Evolutionary conservation across 2,797 vertebrate species (phyloP).

Genomic region (Cichlasoma orientale): DNA sequence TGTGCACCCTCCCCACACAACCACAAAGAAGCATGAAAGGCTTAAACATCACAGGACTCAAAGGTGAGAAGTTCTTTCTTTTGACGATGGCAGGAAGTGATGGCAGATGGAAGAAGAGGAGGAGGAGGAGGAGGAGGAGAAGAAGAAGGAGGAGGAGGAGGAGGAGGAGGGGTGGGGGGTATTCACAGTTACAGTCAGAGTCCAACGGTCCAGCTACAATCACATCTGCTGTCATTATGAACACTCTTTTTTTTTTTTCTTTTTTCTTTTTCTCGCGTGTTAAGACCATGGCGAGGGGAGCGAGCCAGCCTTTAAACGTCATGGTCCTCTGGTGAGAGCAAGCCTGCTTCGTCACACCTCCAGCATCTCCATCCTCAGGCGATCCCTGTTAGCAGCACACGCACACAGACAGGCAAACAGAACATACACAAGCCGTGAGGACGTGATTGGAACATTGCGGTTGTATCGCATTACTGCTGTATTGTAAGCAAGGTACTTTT

Average conservation of each 20-base stretch:
- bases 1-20: conserved; percentile 80
- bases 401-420: conserved; percentile 35
- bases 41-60: conserved; percentile 82
- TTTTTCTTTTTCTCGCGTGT: conserved; percentile 15
- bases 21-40: conserved; percentile 83
- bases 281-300: conserved; percentile 59
- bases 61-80: conserved; percentile 83
- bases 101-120: conserved; percentile 70
- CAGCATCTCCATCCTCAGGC: conserved; percentile 82
- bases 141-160: conserved; percentile 36
- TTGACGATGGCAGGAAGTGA: conserved; percentile 80
- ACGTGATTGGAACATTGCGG: background rate
- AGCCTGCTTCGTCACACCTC: conserved; percentile 78
- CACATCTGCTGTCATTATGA: conserved; percentile 85
- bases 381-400: conserved; percentile 68
- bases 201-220: conserved; percentile 84
- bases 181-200: conserved; percentile 85
- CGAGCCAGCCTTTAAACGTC: conserved; percentile 46
- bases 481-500: conserved; percentile 9
- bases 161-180: conserved; percentile 63
- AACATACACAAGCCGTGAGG: conserved; percentile 35
- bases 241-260: conserved; percentile 63
- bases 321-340: conserved; percentile 46
- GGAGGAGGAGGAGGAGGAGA: conserved; percentile 47
- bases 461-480: background rate